These are phyloP conservation scores for Ciconia maguari DNA, from an alignment of 2,113 vertebrate genomes.

Conservation along the genomic window DNA sequence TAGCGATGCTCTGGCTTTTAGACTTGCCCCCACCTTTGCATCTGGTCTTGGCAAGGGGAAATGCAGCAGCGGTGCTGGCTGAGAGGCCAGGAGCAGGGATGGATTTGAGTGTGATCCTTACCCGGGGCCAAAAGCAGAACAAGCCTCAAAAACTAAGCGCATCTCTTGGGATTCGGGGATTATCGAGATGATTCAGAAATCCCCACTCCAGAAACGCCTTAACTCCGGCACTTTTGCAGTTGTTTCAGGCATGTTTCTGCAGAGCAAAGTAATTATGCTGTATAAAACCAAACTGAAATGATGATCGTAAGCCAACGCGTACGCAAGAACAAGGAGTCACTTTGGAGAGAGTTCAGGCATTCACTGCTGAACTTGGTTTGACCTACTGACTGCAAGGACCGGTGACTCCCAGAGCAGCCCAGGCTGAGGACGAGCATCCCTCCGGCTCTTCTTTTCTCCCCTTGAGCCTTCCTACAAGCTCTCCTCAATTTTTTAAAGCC, in stretches of 20 bases:
- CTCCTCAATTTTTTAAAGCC: neutral
- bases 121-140: neutral
- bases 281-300: neutral
- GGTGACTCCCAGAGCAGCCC: neutral
- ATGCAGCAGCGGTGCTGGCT: neutral
- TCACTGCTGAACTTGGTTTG: neutral
- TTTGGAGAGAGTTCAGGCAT: neutral
- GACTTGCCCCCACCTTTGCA: neutral
- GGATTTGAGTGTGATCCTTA: neutral
- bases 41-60: neutral
- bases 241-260: neutral
- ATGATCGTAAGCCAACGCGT: rapidly evolving
- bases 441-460: neutral
- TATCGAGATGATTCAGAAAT: neutral
- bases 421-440: neutral
- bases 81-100: neutral
- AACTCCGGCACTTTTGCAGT: neutral
- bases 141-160: rapidly evolving
- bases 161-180: neutral
- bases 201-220: neutral
- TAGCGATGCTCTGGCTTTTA: neutral
- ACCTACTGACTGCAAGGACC: neutral
- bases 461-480: neutral
- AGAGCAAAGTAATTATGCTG: neutral
- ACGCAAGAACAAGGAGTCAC: neutral